A percentile compares a stretch with the other conserved stretches of the same genome.
These are phyloP conservation scores for Acanthopleura granulata DNA, from an alignment of 2,888 invertebrate species.

Conservation along the genomic window DNA sequence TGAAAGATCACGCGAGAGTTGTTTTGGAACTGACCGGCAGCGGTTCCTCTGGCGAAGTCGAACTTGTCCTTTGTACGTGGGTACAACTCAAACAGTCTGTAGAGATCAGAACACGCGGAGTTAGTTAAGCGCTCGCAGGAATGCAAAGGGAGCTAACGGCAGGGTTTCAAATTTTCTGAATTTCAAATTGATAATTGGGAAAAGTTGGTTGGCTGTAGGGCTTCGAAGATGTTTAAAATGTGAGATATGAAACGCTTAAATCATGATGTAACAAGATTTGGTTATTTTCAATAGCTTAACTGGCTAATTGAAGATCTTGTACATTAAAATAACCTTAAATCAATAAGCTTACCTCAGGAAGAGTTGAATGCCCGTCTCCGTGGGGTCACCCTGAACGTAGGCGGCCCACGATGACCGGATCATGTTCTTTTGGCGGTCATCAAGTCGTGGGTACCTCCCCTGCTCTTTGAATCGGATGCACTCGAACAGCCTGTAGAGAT, in stretches of 20 bases:
- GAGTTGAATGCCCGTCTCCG: background rate
- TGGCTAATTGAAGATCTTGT: no score
- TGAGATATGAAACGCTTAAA: no score
- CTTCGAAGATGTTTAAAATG: no score
- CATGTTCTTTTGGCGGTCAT: background rate
- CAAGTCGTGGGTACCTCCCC: background rate
- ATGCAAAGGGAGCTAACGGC: no score
- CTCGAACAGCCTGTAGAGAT: background rate
- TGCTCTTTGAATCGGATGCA: background rate
- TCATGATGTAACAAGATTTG: no score
- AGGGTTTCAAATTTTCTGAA: no score
- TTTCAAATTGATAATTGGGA: no score
- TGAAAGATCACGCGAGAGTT: slow-evolving; percentile 7
- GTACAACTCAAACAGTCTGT: background rate
- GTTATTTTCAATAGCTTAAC: no score
- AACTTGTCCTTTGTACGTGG: slow-evolving; percentile 7
- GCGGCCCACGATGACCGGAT: slow-evolving; percentile 3
- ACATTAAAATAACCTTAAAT: no score
- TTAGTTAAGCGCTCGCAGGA: no score
- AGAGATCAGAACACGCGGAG: no score
- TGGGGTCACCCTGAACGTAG: background rate
- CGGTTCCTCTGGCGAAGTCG: slow-evolving; percentile 7
- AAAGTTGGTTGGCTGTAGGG: no score
- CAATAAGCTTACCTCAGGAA: background rate
- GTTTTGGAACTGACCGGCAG: slow-evolving; percentile 1